Base-by-base conservation (phyloP, 2,113 vertebrate species). In the Genyomyrus donnyi region DNA sequence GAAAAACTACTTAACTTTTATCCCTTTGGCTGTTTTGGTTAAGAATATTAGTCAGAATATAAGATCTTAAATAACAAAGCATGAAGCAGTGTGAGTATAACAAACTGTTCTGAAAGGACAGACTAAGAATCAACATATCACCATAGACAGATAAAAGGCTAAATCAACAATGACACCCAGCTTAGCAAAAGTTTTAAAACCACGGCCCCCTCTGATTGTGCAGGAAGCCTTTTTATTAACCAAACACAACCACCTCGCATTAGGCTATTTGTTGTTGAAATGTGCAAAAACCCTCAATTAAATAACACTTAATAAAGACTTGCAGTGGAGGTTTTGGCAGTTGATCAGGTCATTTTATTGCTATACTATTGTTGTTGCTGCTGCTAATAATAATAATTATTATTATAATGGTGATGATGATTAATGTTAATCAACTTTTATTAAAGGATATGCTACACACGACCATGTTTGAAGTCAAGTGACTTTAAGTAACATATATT, bases 141-240 rank as follows among this genome's bases (percentile, higher is more conserved):
- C 15, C 11, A 13, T 31, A 49, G 58, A 66, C 24, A 74, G 42
- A 46, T 74, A 74, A 88, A 21, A 27, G 15, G n/a, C 56, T 27
- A 88, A 88, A 49, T 46, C 45, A 70, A 74, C 56, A 62, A n/a
- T 58, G 24, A 46, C 24, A 70, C 39, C 24, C 13, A 21, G 24
- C 88, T 70, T 42, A 88, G 88, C 58, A 74, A 88, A 21, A 49
- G 48, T 70, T 70, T 45, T 88, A 58, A n/a, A 58, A 31, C 88
- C 88, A 88, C 13, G 3, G 74, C 58, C 88, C 46, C 46, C 45
- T 48, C 39, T 39, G 27, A 17, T 31, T 35, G 11, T 74, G 46
- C 52, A 48, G 6, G 17, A 48, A 21, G 62, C 45, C 58, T 45
- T 46, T 74, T 74, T 48, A n/a, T 88, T n/a, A 88, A 88, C 62